Percentiles rank a stretch among this genome's conserved stretches.
phyloP scores from a whole-genome alignment of 64 coral and sea anemone genomes.

The Actinia tenebrosa region DNA sequence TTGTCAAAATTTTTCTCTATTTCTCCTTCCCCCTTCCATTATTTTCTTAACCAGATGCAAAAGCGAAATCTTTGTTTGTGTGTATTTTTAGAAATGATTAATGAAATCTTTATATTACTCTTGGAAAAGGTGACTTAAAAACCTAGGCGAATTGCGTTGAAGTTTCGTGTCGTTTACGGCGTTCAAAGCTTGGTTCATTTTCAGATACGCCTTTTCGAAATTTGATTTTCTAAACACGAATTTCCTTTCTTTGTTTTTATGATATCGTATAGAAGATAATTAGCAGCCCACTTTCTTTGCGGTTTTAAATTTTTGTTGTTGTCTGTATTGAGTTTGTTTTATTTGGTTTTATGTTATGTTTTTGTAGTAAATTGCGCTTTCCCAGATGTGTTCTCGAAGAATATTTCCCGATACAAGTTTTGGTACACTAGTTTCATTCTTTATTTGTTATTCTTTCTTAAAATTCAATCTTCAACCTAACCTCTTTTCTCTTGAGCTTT shows the following conservation, averaged over 20 bases:
- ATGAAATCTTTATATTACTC: too few relatives aligned
- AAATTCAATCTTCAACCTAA: neutral
- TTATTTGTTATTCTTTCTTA: neutral
- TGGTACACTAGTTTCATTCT: too few relatives aligned
- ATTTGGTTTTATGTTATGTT: neutral
- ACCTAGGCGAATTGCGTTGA: too few relatives aligned
- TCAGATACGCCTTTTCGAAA: too few relatives aligned
- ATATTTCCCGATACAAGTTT: too few relatives aligned
- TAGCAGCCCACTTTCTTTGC: neutral
- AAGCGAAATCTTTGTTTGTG: neutral
- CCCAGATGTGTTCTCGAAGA: neutral
- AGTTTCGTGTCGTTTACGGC: too few relatives aligned
- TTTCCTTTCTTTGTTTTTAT: too few relatives aligned
- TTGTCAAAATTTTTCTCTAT: neutral
- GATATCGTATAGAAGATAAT: too few relatives aligned
- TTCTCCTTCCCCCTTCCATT: neutral
- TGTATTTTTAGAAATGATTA: neutral
- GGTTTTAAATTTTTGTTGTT: neutral
- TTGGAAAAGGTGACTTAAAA: too few relatives aligned
- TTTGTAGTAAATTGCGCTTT: neutral
- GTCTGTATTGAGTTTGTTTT: neutral
- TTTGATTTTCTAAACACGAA: too few relatives aligned
- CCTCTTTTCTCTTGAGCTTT: neutral
- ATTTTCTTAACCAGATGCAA: neutral
- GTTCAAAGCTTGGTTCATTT: too few relatives aligned